Evolutionary conservation across 1,140 invertebrate genomes (phyloP), one percentile per base, ranked within the genome.

Genomic region (Cryptotermes secundus): DNA sequence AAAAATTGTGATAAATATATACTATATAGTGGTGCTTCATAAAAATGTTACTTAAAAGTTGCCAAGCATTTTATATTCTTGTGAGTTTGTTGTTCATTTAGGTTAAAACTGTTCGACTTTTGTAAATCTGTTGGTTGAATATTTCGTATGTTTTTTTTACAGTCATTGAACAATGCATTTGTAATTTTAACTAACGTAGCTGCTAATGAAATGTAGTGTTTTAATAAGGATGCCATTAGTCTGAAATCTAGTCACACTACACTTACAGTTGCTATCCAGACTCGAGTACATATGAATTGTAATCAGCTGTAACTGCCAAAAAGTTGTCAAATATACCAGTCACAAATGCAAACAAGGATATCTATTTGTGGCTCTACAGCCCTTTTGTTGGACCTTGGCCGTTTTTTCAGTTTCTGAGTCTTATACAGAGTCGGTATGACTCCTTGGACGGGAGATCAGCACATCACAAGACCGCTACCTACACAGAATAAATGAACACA

Each of bases 191-290:
- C 45, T 49, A 19, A 14, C 3, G 45, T 49, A 49, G 45, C 45
- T 49, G 59, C 59, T n/a, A 72, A 72, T 31, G 59, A 10, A 59
- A 59, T 59, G n/a, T 59, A 59, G 14, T 72, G 59, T 31, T 72
- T n/a, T 72, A 59, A n/a, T 72, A n/a, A 31, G 31, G 59, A 49
- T 72, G 31, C 59, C 26, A n/a, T 19, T 19, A 72, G 59, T 72
- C 59, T 72, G 59, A 72, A 72, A 72, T 31, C 59, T 72, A 72
- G 59, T 72, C 59, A 72, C 59, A 49, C 26, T 72, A 72, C 59
- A 26, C 6, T 12, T 72, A 7, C 59, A 72, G 59, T 72, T 72
- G 59, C 59, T 72, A 72, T 72, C 26, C 59, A n/a, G 10, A 72
- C 59, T 72, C 26, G n/a, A 12, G 26, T n/a, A 31, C 3, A 14